Base-by-base conservation (phyloP, 2,888 invertebrate species). In the Linyphia triangularis region DNA sequence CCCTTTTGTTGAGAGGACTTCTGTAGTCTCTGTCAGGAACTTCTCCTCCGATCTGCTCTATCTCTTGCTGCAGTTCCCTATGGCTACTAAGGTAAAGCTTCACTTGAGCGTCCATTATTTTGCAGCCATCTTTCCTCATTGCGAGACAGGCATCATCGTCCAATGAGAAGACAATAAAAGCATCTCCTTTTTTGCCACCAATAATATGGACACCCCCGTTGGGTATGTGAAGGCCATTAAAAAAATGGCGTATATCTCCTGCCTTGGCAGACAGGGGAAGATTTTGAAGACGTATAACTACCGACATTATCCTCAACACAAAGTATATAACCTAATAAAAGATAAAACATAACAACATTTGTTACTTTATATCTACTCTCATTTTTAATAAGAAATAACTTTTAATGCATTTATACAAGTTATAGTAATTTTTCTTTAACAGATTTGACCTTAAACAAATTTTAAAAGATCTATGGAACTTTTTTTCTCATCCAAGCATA, bases 201-300 rank as follows among this genome's bases (percentile, higher is more conserved):
- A 99, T 98, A 93, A 99, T 99, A 94, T 99, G 99, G 82, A 99
- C 99, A 85, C 99, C 99, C 91, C 99, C 99, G 93, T 99, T 99
- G 9, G 99, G 99, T 92, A 99, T 99, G 92, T 96, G 96, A 91
- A 99, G 95, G 91, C 98, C 99, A 91, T 96, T 95, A 95, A 99
- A 99, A 95, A 96, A 99, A 93, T 96, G 96, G 90, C 99, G 96
- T 93, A 99, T 98, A 94, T 99, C 99, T 93, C 97, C 94, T 86
- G 99, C 98, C 94, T 97, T 98, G 91, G 99, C 99, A 91, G 98
- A 96, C 97, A 98, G 98, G 82, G 99, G 98, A 93, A 99, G 95
- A 94, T 99, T 98, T 95, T 99, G 99, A 90, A 99, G 96, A 91
- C 99, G 95, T 93, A 99, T 99, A 94, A 99, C 99, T 93, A 99